Evolutionary conservation across 2,113 vertebrate species (phyloP), one percentile per base, ranked within the genome.

Genomic region (Apus apus): DNA sequence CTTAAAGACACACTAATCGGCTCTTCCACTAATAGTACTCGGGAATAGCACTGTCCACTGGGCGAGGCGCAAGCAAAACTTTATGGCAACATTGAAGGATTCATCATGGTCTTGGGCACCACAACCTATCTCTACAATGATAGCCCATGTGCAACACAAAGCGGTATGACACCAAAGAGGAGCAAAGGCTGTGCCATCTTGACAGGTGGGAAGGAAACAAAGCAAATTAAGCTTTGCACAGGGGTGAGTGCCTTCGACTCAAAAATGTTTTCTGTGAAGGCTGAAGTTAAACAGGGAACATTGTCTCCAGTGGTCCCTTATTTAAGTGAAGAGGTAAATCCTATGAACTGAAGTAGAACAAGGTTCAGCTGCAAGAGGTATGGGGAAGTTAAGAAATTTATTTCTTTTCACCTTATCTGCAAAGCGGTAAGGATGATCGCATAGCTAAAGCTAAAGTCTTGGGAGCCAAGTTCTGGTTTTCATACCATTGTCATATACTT

Each of bases 1-100:
- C 48, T 98, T 97, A 98, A 96, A 97, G 97, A 91, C 73, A 96
- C 90, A 96, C 70, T 17, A 36, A 87, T 65, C 1, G 0, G 29
- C 57, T 88, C 76, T 72, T 46, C 53, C 32, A 30, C 71, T 60
- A 72, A 61, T 0, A 54, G 79, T 5, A 26, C 84, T 89, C 65
- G 26, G 68, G 32, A 79, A 50, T 32, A 90, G 57, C 13, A 5
- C 23, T 38, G 9, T 8, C 51, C n/a, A 8, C 32, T 1, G 2
- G n/a, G 61, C 5, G 15, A 86, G 68, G 65, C 66, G 65, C 21
- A 68, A 84, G 68, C 50, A 78, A 38, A 2, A 16, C 61, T 72
- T 74, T 48, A 67, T 8, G 21, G 72, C 38, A 92, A 22, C 61
- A 45, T 57, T 36, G 56, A 86, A 89, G 62, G 85, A 71, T 21